phyloP scores from a whole-genome alignment of 2,888 invertebrate species.

The Blastobasis lacticolella region DNA sequence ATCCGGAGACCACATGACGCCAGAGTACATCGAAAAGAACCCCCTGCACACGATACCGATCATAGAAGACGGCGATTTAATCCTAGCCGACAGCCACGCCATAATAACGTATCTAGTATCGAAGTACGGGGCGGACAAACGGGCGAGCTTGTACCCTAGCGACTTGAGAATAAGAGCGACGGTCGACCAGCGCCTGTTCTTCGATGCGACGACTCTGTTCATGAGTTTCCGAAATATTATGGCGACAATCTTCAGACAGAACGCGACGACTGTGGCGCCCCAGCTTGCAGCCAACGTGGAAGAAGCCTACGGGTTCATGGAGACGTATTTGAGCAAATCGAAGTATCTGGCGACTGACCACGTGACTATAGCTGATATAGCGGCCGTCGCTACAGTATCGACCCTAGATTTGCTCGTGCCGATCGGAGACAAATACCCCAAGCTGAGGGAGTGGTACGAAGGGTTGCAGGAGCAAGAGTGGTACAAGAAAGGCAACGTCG shows the following conservation, averaged over 20 bases:
- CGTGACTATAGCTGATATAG: slow-evolving; percentile 36
- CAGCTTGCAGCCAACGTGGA: slow-evolving; percentile 3
- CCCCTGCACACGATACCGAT: slow-evolving; percentile 33
- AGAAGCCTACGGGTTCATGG: slow-evolving; percentile 29
- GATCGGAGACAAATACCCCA: slow-evolving; percentile 23
- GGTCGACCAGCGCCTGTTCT: slow-evolving; percentile 30
- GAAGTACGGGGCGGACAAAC: slow-evolving; percentile 34
- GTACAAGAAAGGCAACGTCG: slow-evolving; percentile 28
- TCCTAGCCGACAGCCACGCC: slow-evolving; percentile 34
- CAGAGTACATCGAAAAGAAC: slow-evolving; percentile 34
- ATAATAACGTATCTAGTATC: slow-evolving; percentile 36
- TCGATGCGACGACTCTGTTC: slow-evolving; percentile 28
- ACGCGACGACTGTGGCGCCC: no score
- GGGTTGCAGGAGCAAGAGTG: slow-evolving; percentile 24
- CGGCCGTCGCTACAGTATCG: slow-evolving; percentile 27
- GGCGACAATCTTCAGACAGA: no score
- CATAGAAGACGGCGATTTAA: slow-evolving; percentile 36
- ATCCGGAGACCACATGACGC: slow-evolving; percentile 19
- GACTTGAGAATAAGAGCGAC: slow-evolving; percentile 27
- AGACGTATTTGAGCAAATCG: slow-evolving; percentile 29
- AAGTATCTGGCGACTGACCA: slow-evolving; percentile 25
- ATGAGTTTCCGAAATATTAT: slow-evolving; percentile 9
- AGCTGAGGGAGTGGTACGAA: slow-evolving; percentile 25
- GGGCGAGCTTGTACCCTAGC: slow-evolving; percentile 28
- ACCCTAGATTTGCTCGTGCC: slow-evolving; percentile 25